Evolutionary conservation across 2,888 invertebrate species (phyloP), one percentile per base, ranked within the genome.

Genomic region (Drosophila neonasuta): DNA sequence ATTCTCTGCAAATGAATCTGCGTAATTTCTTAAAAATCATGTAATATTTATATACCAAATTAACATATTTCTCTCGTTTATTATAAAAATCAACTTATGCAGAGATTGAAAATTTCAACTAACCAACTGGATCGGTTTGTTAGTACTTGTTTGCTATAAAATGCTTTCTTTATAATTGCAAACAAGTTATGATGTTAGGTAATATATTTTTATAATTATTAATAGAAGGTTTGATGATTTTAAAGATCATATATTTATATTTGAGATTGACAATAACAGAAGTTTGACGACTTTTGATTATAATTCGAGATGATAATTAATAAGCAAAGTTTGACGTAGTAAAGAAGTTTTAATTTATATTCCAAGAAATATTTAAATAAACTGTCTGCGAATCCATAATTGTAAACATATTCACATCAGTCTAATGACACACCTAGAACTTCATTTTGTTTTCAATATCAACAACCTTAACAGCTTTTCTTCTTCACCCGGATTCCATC

Each of bases 361-460:
- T 48, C 48, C 17, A 49, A 34, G 34, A 49, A 50, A 2, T 36
- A 50, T 34, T 34, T 34, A 34, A 34, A 36, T 49, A 20, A 20
- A 20, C 9, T n/a, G 17, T 20, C 3, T 4, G 17, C 17, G 15
- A 36, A 11, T 9, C 11, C 29, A 8, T 9, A 5, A 41, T 41
- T 41, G 9, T 15, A 2, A 10, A 30, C 1, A 24, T 45, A 7
- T 8, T 20, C 30, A n/a, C 11, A n/a, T 3, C 15, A 62, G 30
- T 39, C 15, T 29, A 45, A 13, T 39, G 13, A 15, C 17, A 56
- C 8, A 15, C 44, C 15, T 34, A 8, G 1, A 42, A 20, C 17
- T 32, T 24, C 9, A 9, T 24, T 36, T 17, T 9, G 10, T 13
- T 36, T n/a, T 42, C 11, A 11, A 39, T 30, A 29, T 29, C 41